Conservation (phyloP, 2,113 vertebrate species). For the Mohoua ochrocephala region DNA sequence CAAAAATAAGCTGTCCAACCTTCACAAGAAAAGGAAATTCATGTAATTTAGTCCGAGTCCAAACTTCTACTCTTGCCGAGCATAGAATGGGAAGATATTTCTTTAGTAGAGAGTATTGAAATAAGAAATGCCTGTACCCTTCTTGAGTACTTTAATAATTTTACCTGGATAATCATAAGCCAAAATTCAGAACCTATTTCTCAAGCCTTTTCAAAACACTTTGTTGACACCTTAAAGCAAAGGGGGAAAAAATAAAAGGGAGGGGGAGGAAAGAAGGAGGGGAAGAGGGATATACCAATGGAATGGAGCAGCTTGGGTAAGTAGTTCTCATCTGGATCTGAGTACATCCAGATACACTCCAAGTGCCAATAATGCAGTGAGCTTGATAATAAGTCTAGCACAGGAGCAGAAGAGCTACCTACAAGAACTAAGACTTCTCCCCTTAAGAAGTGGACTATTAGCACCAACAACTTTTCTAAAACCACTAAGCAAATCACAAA, state of each 20-base stretch:
- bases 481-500: background rate
- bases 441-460: background rate
- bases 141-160: background rate
- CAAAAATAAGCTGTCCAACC: background rate
- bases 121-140: background rate
- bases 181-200: background rate
- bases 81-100: background rate
- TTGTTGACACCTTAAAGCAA: background rate
- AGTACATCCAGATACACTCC: background rate
- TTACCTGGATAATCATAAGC: background rate
- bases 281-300: background rate
- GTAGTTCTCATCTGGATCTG: background rate
- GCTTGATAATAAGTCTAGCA: background rate
- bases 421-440: background rate
- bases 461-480: background rate
- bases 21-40: background rate
- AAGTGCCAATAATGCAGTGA: background rate
- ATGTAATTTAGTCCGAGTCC: background rate
- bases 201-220: background rate
- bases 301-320: background rate
- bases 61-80: background rate
- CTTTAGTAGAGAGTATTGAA: background rate
- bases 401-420: background rate
- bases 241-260: rapidly evolving
- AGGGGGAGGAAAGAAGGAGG: background rate